phyloP scores from a whole-genome alignment of 2,113 vertebrate genomes.

The Motacilla alba region DNA sequence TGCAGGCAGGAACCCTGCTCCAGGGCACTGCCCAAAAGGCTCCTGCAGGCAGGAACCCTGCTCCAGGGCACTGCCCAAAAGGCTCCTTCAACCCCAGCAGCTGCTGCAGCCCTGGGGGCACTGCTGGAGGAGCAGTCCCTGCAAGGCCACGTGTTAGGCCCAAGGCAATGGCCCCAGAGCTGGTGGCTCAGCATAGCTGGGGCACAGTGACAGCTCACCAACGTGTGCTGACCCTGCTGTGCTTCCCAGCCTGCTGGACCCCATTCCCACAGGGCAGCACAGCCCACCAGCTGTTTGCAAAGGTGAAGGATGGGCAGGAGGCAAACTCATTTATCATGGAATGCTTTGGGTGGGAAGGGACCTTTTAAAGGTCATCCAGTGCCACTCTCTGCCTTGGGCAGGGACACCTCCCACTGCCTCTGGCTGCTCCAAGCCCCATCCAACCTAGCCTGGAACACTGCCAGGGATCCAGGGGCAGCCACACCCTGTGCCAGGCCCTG shows the following conservation, averaged over 20 bases:
- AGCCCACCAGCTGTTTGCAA: not conserved
- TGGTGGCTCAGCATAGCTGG: not conserved
- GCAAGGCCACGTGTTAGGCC: too few relatives aligned
- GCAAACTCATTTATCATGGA: not conserved
- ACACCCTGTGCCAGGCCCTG: not conserved
- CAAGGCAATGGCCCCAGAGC: not conserved
- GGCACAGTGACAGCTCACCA: not conserved
- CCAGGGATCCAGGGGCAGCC: not conserved
- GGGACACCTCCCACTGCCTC: accelerated
- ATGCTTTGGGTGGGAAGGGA: too few relatives aligned
- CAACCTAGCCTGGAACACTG: accelerated
- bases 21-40: too few relatives aligned
- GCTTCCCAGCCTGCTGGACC: not conserved
- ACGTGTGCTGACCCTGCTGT: not conserved
- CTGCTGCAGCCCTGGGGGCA: not conserved
- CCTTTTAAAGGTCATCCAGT: accelerated
- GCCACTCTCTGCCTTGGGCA: not conserved
- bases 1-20: too few relatives aligned
- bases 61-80: too few relatives aligned
- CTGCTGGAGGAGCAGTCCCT: not conserved
- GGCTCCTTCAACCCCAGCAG: accelerated
- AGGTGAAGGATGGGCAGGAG: not conserved
- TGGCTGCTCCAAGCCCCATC: accelerated
- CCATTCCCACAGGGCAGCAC: not conserved
- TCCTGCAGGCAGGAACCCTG: too few relatives aligned